Evolutionary conservation across 2,888 invertebrate genomes (phyloP), one percentile per base, ranked within the genome.

Genomic region (Sicus ferrugineus): DNA sequence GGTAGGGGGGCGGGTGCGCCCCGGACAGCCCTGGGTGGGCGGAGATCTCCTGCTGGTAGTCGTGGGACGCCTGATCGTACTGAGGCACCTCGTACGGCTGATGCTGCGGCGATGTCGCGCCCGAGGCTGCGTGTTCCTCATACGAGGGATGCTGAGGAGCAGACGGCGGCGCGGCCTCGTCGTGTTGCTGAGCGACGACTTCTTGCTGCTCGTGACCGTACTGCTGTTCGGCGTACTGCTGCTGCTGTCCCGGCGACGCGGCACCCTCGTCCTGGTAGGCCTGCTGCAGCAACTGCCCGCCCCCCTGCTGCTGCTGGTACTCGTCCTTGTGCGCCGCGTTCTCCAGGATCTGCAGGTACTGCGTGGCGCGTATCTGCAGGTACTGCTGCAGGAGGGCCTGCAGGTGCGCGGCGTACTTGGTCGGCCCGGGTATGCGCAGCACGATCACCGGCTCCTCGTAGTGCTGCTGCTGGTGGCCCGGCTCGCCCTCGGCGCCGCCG

Each of bases 391-490:
- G 75, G 21, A 86, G 75, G 2, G 79, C 75, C 72, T 86, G 86
- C 71, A 86, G 75, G 73, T 85, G 85, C 0, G 83, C 75, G 2
- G 86, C 85, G 67, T 86, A 86, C 68, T 86, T 85, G 14, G 81
- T 77, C 3, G 86, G 85, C 0, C 85, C 86, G 0, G 85, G 85
- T 65, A 86, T 83, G 6, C 83, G 79, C 11, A 86, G 72, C 0
- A 86, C 82, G 61, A 86, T 86, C 2, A 86, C 83, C 0, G 85
- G 85, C 69, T 84, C 85, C 38, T 83, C 80, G 58, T 82, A 80
- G 26, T 46, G 54, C 23, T 23, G 54, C 54, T 54, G 54, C 14
- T 54, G 54, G 5, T 54, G 26, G 14, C 11, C 26, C 11, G 16
- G 2, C 42, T 14, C 14, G 9, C 31, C n/a, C n/a, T 61, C 61